Conservation (phyloP, 2,113 vertebrate species). For the Poicephalus meyeri region DNA sequence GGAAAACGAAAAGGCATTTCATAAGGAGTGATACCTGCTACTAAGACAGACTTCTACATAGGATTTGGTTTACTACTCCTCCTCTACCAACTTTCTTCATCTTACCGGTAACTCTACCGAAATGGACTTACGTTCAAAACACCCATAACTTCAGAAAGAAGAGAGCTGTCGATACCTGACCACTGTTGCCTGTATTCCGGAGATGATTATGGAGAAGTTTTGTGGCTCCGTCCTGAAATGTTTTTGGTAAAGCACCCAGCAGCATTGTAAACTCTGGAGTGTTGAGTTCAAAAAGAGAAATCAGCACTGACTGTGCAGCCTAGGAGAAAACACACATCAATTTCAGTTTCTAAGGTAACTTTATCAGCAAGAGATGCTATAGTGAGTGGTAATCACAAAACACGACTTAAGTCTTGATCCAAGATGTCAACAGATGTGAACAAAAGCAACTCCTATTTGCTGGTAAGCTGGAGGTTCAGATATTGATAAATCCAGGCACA, state of each 20-base stretch:
- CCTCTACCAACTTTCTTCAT: background rate
- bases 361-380: background rate
- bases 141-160: background rate
- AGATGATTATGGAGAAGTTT: conserved; percentile 96
- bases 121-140: background rate
- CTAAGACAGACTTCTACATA: background rate
- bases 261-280: conserved; percentile 98
- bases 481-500: background rate
- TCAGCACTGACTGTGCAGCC: conserved; percentile 95
- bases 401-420: background rate
- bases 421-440: background rate
- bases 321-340: conserved; percentile 42
- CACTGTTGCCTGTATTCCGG: conserved; percentile 88
- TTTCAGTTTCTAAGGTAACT: background rate
- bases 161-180: conserved; percentile 79
- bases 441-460: background rate
- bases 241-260: conserved; percentile 95
- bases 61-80: background rate
- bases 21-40: background rate
- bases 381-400: background rate
- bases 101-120: background rate
- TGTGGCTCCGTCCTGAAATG: conserved; percentile 97
- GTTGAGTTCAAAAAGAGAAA: conserved; percentile 96
- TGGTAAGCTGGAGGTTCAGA: background rate
- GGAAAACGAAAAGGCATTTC: background rate